Base-by-base conservation (phyloP, 2,113 vertebrate species). In the Capra hircus region DNA sequence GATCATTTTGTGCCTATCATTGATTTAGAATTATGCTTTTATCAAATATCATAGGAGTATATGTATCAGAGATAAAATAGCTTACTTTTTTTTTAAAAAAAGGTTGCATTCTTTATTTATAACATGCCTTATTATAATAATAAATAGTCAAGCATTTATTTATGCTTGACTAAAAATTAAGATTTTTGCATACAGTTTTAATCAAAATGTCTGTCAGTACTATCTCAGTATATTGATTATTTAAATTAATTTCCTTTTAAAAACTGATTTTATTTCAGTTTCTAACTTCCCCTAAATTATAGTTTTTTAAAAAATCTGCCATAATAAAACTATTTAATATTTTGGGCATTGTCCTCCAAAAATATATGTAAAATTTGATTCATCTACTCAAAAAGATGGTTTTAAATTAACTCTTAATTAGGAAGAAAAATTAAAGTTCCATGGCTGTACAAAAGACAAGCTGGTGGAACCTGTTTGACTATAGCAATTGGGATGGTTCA, bases 1-100 rank as follows among this genome's bases (percentile, higher is more conserved):
- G 90, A 62, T 98, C 98, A 98, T 98, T 98, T 98, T 89, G 94
- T 95, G 93, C 96, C 90, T 98, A 96, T 98, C 90, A 98, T 80
- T 98, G 91, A 92, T 96, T 97, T 97, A 91, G 95, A 98, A 95
- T 90, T 92, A 86, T 59, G n/a, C 77, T 96, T 97, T 95, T 96
- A 83, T 95, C 97, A 81, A 97, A 89, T 96, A 92, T 98, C 88
- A 95, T 95, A 62, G 48, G 14, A 52, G 52, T 16, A 5, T 97
- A 14, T 59, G 91, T 97, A 95, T 95, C 91, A 95, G 95, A 92
- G 74, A 53, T 86, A 88, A 77, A 8, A 89, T 62, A 4, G 5
- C 74, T 97, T 93, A 25, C 2, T n/a, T 64, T 80, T 74, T 78
- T 78, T 78, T 48, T 0, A 0, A 30, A 78, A 45, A 30, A 80